Evolutionary conservation across 2,888 invertebrate genomes (phyloP), one percentile per base, ranked within the genome.

Genomic region (Baronia brevicornis): DNA sequence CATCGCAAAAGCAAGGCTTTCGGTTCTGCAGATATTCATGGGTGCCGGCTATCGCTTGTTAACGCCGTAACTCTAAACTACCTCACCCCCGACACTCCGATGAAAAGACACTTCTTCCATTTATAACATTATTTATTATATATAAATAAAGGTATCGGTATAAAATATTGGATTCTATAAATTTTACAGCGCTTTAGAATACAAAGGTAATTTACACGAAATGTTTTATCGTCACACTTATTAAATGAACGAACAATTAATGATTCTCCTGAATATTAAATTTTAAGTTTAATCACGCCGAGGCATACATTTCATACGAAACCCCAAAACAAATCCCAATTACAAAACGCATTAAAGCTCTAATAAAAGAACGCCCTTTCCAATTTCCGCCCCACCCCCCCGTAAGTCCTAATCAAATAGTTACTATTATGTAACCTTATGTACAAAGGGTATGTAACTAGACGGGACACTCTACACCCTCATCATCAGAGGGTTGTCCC

Each of bases 331-430:
- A 66, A 72, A 77, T 73, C 66, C 51, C 58, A 65, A 72, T 75
- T 64, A 52, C 50, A 43, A 66, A 74, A 68, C 66, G 65, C 73
- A 71, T 68, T 67, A 62, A 54, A 56, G 54, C 46, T 47, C 46
- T 48, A 54, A 57, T 62, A 58, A 55, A 56, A 59, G 66, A 67
- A 60, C 42, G 36, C 30, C 31, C 36, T 31, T 23, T 24, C 26
- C 23, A 23, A 31, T 30, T 26, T 32, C 23, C 12, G 13, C 28
- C 46, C 36, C 38, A 44, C 41, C 51, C 56, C 49, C 50, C 53
- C 44, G 44, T 53, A 49, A 54, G 56, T 54, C 58, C 64, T 79
- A 75, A 82, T 80, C 78, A 79, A 80, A 80, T 75, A 79, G 75
- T 71, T 63, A 61, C 67, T 60, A 70, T 66, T 64, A 66, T 62